Evolutionary conservation across 2,113 vertebrate species (phyloP).

Genomic region (Thinocorus orbignyianus): DNA sequence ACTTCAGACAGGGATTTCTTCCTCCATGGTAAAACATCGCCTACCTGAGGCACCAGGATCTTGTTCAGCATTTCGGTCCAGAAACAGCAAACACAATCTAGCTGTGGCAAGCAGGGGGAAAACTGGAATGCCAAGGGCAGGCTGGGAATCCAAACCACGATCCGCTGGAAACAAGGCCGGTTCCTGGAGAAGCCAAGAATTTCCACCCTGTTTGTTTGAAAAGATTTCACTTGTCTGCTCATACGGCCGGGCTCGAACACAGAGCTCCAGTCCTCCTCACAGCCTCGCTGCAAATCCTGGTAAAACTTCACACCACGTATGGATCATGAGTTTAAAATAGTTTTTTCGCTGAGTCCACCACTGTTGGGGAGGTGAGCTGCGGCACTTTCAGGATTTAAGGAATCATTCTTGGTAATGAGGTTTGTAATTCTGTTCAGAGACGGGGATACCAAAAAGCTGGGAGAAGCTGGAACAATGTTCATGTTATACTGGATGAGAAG

Average conservation of each 20-base stretch:
- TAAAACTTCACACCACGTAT: not conserved
- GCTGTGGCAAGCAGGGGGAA: conserved; percentile 71
- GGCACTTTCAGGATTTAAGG: not conserved
- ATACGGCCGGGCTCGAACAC: not conserved
- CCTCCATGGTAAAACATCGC: conserved; percentile 70
- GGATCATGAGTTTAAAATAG: not conserved
- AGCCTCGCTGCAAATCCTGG: not conserved
- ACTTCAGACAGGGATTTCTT: conserved; percentile 67
- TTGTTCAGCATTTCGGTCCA: conserved; percentile 72
- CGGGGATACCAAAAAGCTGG: not conserved
- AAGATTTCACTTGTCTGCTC: conserved; percentile 52
- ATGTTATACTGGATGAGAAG: not conserved
- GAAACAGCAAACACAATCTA: conserved; percentile 82
- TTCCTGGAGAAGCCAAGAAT: conserved; percentile 74
- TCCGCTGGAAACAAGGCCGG: conserved; percentile 62
- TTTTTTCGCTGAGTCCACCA: not conserved
- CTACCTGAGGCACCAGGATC: conserved; percentile 78
- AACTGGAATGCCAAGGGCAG: conserved; percentile 70
- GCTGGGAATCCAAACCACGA: conserved; percentile 74
- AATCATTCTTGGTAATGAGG: not conserved
- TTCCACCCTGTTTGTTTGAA: conserved; percentile 72
- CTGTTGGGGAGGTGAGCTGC: not conserved
- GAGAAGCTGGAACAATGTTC: not conserved
- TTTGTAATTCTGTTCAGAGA: not conserved
- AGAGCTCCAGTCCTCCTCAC: not conserved